These are phyloP conservation scores for Mongoloraphidia duomilia DNA, from an alignment of 2,888 invertebrate genomes.

Conservation along the genomic window DNA sequence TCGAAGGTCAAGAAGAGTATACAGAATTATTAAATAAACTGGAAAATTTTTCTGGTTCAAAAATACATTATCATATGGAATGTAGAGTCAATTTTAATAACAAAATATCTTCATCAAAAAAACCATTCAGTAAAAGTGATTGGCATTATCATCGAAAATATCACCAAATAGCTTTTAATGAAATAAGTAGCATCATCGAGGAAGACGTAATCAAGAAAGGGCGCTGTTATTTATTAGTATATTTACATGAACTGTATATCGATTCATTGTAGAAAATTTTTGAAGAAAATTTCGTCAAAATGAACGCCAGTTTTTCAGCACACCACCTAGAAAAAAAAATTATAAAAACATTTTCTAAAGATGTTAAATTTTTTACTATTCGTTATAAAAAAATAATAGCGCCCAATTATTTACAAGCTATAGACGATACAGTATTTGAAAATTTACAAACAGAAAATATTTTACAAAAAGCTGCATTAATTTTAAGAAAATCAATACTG, in stretches of 20 bases:
- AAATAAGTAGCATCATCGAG: constrained; percentile 14
- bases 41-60: constrained; percentile 10
- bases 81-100: constrained; percentile 13
- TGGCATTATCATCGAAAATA: constrained; percentile 17
- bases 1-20: constrained; percentile 12
- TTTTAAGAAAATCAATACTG: constrained; percentile 14
- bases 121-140: constrained; percentile 14
- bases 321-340: constrained; percentile 16
- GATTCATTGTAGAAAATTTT: constrained; percentile 14
- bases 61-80: constrained; percentile 10
- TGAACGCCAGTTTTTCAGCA: constrained; percentile 11
- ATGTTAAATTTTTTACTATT: constrained; percentile 15
- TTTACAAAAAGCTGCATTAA: constrained; percentile 15
- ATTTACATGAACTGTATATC: constrained; percentile 16
- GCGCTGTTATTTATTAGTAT: constrained; percentile 16
- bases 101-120: constrained; percentile 12
- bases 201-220: constrained; percentile 18
- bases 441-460: constrained; percentile 16
- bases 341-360: constrained; percentile 13
- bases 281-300: constrained; percentile 11
- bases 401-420: constrained; percentile 12
- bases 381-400: constrained; percentile 18
- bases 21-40: constrained; percentile 13
- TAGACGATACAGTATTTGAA: constrained; percentile 13
- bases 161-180: constrained; percentile 17